These are phyloP conservation scores for Dipodomys spectabilis DNA, from an alignment of 2,113 vertebrate genomes.

Conservation along the genomic window DNA sequence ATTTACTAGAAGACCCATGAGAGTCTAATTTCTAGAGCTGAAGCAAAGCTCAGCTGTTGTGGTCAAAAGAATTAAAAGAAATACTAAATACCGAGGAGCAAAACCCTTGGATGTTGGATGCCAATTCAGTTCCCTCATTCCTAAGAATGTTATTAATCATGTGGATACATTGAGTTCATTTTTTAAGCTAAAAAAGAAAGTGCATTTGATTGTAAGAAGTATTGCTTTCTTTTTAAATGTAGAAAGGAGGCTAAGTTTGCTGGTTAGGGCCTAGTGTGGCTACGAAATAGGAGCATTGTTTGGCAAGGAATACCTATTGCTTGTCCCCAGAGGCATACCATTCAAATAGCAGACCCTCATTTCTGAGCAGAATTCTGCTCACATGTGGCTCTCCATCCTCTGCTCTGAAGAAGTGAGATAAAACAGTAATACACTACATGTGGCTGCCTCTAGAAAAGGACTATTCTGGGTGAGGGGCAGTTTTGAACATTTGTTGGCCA, in stretches of 20 bases:
- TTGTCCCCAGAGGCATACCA: neutral
- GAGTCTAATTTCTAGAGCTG: slow-evolving; percentile 45
- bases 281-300: neutral
- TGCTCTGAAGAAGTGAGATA: neutral
- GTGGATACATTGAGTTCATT: neutral
- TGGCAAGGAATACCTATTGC: neutral
- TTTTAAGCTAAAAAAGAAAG: neutral
- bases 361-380: neutral
- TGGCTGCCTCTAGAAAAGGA: neutral
- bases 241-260: neutral
- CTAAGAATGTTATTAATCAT: neutral
- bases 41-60: slow-evolving; percentile 32
- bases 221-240: neutral
- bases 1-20: neutral
- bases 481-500: neutral
- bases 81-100: neutral
- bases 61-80: slow-evolving; percentile 23
- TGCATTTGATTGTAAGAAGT: neutral
- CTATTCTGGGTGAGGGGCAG: neutral
- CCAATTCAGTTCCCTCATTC: neutral
- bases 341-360: neutral
- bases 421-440: accelerated
- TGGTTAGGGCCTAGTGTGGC: neutral
- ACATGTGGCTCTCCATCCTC: too few relatives aligned
- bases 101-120: neutral